A percentile compares a stretch with the other conserved stretches of the same genome.
Evolutionary conservation across 1,140 invertebrate genomes (phyloP).

Genomic region (Scaptomyza graminum): DNA sequence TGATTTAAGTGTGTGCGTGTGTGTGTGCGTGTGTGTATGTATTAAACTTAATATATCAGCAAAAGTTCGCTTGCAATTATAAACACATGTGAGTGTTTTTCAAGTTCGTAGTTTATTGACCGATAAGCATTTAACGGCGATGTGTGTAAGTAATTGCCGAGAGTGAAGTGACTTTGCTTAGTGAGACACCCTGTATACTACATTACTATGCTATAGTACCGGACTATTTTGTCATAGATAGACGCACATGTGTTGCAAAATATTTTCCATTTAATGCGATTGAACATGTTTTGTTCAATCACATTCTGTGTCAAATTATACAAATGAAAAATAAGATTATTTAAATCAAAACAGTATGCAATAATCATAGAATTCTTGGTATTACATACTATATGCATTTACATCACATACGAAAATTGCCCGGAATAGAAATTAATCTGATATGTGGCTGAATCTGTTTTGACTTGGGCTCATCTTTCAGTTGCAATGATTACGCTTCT

Average conservation of each 20-base stretch:
- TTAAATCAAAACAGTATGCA: not conserved
- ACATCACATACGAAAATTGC: too few species aligned
- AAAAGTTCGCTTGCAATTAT: not conserved
- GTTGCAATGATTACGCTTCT: conserved; percentile 16
- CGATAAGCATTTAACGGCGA: conserved; percentile 55
- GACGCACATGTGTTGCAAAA: not conserved
- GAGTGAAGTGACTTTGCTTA: conserved; percentile 6
- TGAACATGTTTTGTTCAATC: too few species aligned
- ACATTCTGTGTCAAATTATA: too few species aligned
- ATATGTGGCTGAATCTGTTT: not conserved
- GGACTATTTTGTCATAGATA: not conserved
- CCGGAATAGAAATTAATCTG: conserved; percentile 1
- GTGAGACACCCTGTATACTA: not conserved
- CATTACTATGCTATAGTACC: too few species aligned
- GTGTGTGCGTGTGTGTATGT: not conserved
- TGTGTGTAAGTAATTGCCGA: conserved; percentile 2
- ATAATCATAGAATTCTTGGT: not conserved
- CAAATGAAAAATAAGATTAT: too few species aligned
- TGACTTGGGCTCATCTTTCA: conserved; percentile 17
- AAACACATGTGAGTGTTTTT: conserved; percentile 24
- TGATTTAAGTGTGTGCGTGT: not conserved
- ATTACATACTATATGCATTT: too few species aligned
- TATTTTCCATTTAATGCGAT: too few species aligned
- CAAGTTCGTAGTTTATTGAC: conserved; percentile 77
- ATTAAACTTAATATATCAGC: not conserved